These are phyloP conservation scores for Pseudeuparius sepicola DNA, from an alignment of 2,888 invertebrate species.

Conservation along the genomic window DNA sequence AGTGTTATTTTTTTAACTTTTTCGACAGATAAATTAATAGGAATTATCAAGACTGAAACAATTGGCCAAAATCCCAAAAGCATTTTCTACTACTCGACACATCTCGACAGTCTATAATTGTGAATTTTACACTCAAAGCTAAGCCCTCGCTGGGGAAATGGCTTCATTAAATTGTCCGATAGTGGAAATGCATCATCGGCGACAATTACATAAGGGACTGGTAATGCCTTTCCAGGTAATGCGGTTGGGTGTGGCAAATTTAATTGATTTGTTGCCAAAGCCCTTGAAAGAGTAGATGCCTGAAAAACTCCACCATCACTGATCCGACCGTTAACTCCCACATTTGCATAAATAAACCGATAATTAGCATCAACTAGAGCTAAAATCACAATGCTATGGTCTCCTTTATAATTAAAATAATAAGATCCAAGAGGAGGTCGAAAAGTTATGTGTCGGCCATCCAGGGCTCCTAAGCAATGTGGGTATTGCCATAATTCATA, in stretches of 20 bases:
- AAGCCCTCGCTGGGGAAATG: slow-evolving; percentile 17
- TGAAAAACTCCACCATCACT: slow-evolving; percentile 23
- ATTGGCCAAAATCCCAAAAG: too few relatives aligned
- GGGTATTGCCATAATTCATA: slow-evolving; percentile 3
- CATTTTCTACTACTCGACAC: not conserved
- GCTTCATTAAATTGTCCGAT: slow-evolving; percentile 21
- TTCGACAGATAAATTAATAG: too few relatives aligned
- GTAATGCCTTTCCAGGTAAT: too few relatives aligned
- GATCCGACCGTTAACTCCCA: slow-evolving; percentile 22
- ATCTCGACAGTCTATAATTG: slow-evolving; percentile 12
- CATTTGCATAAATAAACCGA: slow-evolving; percentile 22
- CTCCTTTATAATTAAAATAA: slow-evolving; percentile 25
- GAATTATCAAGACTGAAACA: too few relatives aligned
- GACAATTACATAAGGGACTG: too few relatives aligned
- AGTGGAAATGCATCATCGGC: too few relatives aligned
- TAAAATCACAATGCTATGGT: slow-evolving; percentile 23
- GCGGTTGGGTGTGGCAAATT: too few relatives aligned
- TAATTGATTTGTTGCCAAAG: too few relatives aligned
- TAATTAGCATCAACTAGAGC: slow-evolving; percentile 24
- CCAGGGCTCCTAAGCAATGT: not conserved
- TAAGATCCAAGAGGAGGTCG: slow-evolving; percentile 16
- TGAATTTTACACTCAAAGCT: slow-evolving; percentile 8
- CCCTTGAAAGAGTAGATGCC: too few relatives aligned
- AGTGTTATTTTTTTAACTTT: too few relatives aligned
- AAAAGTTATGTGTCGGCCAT: slow-evolving; percentile 1